A percentile compares a stretch with the other conserved stretches of the same genome.
Evolutionary conservation across 2,797 vertebrate genomes (phyloP).

Genomic region (Xenops minutus): DNA sequence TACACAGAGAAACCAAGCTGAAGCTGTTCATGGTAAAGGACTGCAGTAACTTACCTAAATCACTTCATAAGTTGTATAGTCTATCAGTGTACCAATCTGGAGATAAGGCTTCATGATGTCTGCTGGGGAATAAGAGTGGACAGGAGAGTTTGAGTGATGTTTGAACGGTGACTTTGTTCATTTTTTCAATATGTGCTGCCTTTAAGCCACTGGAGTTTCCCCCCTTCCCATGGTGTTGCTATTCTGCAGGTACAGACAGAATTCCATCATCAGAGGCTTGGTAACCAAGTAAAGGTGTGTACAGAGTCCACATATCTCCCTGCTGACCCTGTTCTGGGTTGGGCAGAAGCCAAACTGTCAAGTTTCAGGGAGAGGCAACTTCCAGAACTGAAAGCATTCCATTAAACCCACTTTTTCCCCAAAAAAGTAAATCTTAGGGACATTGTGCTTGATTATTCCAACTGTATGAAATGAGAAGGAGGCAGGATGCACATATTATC

Average conservation of each 20-base stretch:
- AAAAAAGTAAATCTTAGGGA: neutral
- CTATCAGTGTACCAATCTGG: neutral
- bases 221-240: neutral
- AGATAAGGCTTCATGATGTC: neutral
- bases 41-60: neutral
- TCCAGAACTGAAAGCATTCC: neutral
- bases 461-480: neutral
- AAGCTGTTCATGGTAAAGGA: neutral
- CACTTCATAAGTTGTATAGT: neutral
- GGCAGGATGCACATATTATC: neutral
- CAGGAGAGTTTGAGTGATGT: neutral
- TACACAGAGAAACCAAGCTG: neutral
- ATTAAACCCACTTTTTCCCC: rapidly evolving
- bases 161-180: neutral
- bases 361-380: neutral
- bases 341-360: neutral
- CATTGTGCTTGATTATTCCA: neutral
- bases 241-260: neutral
- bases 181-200: neutral
- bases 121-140: neutral
- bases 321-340: neutral
- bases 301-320: neutral
- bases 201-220: neutral
- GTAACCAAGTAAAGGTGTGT: neutral
- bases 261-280: neutral